Conservation (phyloP, 2,113 vertebrate species). For the Glaucomys volans region DNA sequence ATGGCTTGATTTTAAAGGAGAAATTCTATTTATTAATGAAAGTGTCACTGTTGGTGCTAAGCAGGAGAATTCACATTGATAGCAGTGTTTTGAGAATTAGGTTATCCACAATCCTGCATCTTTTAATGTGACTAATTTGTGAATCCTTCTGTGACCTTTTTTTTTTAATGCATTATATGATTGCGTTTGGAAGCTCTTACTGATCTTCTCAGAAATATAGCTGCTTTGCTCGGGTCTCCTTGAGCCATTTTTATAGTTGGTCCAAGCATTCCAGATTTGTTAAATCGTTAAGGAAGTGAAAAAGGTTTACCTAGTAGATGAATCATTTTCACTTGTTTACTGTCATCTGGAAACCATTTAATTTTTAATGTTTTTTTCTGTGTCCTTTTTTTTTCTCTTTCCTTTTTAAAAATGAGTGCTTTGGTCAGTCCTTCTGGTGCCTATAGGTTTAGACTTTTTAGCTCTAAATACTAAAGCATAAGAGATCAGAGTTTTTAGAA, state of each 20-base stretch:
- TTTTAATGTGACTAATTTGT: slow-evolving; percentile 69
- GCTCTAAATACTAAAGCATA: slow-evolving; percentile 76
- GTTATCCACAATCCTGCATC: slow-evolving; percentile 29
- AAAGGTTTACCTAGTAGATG: slow-evolving; percentile 49
- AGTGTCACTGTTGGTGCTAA: slow-evolving; percentile 76
- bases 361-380: not conserved
- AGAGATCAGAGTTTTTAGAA: slow-evolving; percentile 75
- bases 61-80: slow-evolving; percentile 65
- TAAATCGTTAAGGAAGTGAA: slow-evolving; percentile 54
- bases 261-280: slow-evolving; percentile 75
- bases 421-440: slow-evolving; percentile 71
- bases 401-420: slow-evolving; percentile 3
- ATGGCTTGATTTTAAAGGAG: slow-evolving; percentile 75
- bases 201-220: slow-evolving; percentile 53
- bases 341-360: slow-evolving; percentile 58
- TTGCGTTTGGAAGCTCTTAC: slow-evolving; percentile 55
- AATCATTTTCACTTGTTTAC: slow-evolving; percentile 51
- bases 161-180: slow-evolving; percentile 39
- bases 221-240: slow-evolving; percentile 74
- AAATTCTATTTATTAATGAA: slow-evolving; percentile 77
- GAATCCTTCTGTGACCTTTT: slow-evolving; percentile 65
- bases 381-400: not conserved
- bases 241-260: slow-evolving; percentile 76
- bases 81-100: slow-evolving; percentile 39
- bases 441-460: slow-evolving; percentile 79